phyloP scores from a whole-genome alignment of 2,113 vertebrate species.

The Anolis carolinensis region DNA sequence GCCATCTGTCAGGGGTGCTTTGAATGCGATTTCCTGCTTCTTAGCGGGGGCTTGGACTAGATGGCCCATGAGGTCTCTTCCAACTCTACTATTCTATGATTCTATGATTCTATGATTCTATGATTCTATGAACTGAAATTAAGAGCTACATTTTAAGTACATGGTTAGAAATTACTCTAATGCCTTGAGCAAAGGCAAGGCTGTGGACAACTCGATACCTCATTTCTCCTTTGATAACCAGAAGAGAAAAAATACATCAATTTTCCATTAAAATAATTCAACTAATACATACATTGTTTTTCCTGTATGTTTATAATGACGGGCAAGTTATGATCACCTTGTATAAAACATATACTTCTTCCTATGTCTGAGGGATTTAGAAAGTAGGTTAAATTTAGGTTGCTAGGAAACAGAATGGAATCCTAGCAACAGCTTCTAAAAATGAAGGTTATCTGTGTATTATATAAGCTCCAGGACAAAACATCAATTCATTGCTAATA shows the following conservation, averaged over 20 bases:
- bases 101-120: too few relatives aligned
- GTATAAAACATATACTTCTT: conserved; percentile 33
- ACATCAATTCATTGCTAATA: conserved; percentile 24
- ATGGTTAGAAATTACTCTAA: neutral
- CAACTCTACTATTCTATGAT: too few relatives aligned
- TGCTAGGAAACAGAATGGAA: conserved; percentile 71
- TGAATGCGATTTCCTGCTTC: too few relatives aligned
- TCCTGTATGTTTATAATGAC: neutral
- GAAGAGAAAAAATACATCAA: conserved; percentile 19
- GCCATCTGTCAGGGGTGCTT: too few relatives aligned
- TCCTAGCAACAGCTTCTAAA: conserved; percentile 70
- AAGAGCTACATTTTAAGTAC: neutral
- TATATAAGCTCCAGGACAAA: conserved; percentile 33
- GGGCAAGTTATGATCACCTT: conserved; percentile 26
- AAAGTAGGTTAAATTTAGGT: conserved; percentile 72
- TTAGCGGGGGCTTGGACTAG: too few relatives aligned
- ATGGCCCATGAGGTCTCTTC: too few relatives aligned
- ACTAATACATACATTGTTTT: neutral
- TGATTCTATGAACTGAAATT: too few relatives aligned
- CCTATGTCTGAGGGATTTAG: conserved; percentile 36
- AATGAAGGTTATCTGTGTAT: conserved; percentile 53
- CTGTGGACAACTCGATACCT: neutral
- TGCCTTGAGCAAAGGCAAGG: neutral
- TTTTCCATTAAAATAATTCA: conserved; percentile 14
- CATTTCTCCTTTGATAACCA: conserved; percentile 27